These are phyloP conservation scores for Drosophila ananassae DNA, from an alignment of 1,140 invertebrate species.

Conservation along the genomic window DNA sequence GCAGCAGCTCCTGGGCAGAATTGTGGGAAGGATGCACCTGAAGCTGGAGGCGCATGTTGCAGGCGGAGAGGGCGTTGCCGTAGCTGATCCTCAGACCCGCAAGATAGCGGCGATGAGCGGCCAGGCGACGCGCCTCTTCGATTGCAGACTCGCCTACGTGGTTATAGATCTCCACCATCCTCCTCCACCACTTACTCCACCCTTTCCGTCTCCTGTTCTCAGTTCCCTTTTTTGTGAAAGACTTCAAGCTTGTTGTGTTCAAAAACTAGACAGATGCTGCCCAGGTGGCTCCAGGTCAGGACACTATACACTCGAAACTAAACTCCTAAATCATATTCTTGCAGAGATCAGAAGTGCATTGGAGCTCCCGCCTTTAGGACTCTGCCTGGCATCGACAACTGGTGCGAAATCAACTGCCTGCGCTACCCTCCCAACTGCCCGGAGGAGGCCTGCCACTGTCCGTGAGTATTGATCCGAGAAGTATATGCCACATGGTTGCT, in stretches of 20 bases:
- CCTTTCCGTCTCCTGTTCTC: background rate
- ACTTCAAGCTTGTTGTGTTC: no score
- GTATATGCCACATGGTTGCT: background rate
- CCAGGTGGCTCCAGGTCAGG: no score
- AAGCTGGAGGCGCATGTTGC: conserved; percentile 19
- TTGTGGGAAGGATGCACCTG: background rate
- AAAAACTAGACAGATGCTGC: no score
- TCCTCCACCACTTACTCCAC: background rate
- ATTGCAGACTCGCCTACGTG: background rate
- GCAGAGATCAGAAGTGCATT: conserved; percentile 86
- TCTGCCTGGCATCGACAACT: conserved; percentile 90
- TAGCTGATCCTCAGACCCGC: conserved; percentile 31
- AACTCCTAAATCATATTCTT: background rate
- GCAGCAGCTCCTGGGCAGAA: background rate
- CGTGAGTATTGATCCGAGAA: conserved; percentile 87
- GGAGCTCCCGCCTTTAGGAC: conserved; percentile 86
- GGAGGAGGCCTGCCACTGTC: conserved; percentile 89
- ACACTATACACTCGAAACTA: background rate
- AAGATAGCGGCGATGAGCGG: conserved; percentile 31
- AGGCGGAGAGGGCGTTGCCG: conserved; percentile 48
- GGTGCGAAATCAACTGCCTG: conserved; percentile 93
- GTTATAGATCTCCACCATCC: background rate
- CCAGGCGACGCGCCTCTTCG: background rate
- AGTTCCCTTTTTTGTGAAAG: background rate
- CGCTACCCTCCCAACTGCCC: conserved; percentile 94